Evolutionary conservation across 2,113 vertebrate genomes (phyloP), one percentile per base, ranked within the genome.

Genomic region (Periophthalmus modestus): DNA sequence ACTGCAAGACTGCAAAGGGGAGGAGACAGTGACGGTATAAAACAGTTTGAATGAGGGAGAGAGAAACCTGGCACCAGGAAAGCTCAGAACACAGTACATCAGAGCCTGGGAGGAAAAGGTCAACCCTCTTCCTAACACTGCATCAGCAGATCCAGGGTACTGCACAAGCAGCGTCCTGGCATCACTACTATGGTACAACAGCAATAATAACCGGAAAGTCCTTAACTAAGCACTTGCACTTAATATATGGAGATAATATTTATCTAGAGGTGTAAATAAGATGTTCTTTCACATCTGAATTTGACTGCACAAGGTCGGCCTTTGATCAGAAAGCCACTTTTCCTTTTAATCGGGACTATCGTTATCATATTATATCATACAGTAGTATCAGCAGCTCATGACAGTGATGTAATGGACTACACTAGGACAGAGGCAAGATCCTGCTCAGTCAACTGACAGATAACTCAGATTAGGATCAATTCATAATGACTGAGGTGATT

Each of bases 101-200:
- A 80, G 71, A 88, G 85, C 74, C 67, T 67, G 57, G 12, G 82
- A 89, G 80, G 83, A 82, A 87, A 91, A 90, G 92, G 92, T 92
- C 89, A 91, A 76, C 72, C 58, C 15, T 79, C 72, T 58, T 73
- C 83, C 75, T 66, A 65, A 72, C 69, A 59, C 83, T 83, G 86
- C 82, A 77, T 85, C 86, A 85, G 84, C 82, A 80, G 73, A 86
- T 85, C 71, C 73, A 62, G 28, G 24, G 15, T 61, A 66, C 66
- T 46, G 73, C 79, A 83, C 76, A 69, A 84, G 74, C 47, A 71
- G 43, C 47, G 61, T 65, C 69, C 79, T 50, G 55, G 78, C 85
- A 80, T 82, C 85, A 71, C 72, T 72, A 62, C 71, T 58, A 81
- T 71, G 82, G 85, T 75, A 87, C 75, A 76, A 58, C 75, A 74